Evolutionary conservation across 1,140 invertebrate species (phyloP).

Genomic region (Zaprionus capensis): DNA sequence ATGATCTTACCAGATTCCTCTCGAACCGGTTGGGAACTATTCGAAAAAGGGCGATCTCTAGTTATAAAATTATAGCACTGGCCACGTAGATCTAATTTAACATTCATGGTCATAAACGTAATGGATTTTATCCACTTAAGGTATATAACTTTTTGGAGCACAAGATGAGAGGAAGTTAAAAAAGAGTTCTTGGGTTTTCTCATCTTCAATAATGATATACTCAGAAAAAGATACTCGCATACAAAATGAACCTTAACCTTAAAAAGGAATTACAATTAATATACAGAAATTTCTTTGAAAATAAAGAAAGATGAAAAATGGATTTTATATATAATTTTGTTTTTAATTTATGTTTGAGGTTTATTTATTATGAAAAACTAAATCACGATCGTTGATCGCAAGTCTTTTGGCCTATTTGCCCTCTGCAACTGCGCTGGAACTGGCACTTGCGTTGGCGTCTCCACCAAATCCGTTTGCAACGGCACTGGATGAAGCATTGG

Average conservation of each 20-base stretch:
- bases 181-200: too few species aligned
- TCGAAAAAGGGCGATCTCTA: background rate
- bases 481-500: constrained; percentile 8
- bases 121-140: background rate
- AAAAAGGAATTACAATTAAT: background rate
- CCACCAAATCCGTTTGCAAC: constrained; percentile 13
- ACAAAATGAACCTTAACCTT: background rate
- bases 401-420: background rate
- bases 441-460: constrained; percentile 7
- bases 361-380: background rate
- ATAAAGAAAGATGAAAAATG: background rate
- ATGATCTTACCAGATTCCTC: background rate
- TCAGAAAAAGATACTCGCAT: too few species aligned
- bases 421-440: background rate
- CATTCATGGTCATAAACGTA: background rate
- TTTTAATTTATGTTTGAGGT: background rate
- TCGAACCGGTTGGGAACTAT: background rate
- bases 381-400: background rate
- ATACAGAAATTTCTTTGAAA: background rate
- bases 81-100: too few species aligned
- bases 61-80: background rate
- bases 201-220: too few species aligned
- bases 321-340: background rate
- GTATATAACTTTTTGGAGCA: too few species aligned
- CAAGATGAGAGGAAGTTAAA: background rate